Conservation (phyloP, 2,797 vertebrate genomes). For the Leptoclinus maculatus region DNA sequence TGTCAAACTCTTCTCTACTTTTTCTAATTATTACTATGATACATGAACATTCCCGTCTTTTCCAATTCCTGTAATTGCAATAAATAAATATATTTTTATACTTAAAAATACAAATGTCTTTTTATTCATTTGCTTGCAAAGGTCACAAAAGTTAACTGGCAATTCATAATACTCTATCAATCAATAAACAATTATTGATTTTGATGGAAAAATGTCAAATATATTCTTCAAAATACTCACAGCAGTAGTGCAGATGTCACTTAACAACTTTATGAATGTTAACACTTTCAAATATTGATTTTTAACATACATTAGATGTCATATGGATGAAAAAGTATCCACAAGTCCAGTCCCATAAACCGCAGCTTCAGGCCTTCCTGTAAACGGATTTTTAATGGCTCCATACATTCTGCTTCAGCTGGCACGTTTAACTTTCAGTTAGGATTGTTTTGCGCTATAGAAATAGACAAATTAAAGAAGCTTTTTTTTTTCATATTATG, state of each 20-base stretch:
- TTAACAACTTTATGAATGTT: conserved; percentile 10
- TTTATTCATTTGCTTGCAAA: conserved; percentile 43
- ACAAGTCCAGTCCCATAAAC: not conserved
- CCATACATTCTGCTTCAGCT: not conserved
- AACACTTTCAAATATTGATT: conserved; percentile 38
- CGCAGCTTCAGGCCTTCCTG: not conserved
- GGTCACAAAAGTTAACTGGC: conserved; percentile 51
- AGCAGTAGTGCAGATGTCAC: conserved; percentile 38
- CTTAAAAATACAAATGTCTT: not conserved
- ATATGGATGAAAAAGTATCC: not conserved
- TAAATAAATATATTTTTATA: not conserved
- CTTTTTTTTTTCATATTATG: not conserved
- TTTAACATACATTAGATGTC: not conserved
- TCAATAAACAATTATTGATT: not conserved
- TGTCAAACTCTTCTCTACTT: too few relatives aligned
- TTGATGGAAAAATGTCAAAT: conserved; percentile 19
- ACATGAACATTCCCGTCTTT: not conserved
- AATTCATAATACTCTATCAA: conserved; percentile 42
- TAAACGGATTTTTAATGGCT: conserved; percentile 10
- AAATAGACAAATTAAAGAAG: not conserved
- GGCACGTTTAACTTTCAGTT: not conserved
- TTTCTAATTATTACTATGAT: too few relatives aligned
- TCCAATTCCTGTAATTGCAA: not conserved
- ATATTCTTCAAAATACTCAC: conserved; percentile 14
- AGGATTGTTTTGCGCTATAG: not conserved